Evolutionary conservation across 2,113 vertebrate genomes (phyloP), one percentile per base, ranked within the genome.

Genomic region (Rallus limicola): DNA sequence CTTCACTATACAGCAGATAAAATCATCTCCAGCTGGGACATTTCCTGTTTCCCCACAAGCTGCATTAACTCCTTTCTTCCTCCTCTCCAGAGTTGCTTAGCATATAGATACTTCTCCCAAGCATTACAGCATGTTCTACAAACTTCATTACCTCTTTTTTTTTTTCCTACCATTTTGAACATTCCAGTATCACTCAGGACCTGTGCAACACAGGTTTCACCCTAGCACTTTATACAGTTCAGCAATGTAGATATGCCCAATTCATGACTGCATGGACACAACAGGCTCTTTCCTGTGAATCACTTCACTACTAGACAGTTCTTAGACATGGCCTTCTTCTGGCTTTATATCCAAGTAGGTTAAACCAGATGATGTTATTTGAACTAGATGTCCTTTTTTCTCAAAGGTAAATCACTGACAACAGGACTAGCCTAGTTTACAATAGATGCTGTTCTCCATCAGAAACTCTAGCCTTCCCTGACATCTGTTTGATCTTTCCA

Each of bases 11-110:
- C 71, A 93, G 76, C 75, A 95, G 64, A 94, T 67, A 26, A 56
- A 95, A 96, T 88, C 88, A 63, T 25, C 20, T 92, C 82, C 96
- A 97, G 93, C 79, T 88, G 92, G 88, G 93, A 96, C 90, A 94
- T 83, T 97, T 97, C 96, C 96, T 95, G 93, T 94, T 78, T 93
- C 82, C 81, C 75, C 75, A 88, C 63, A 77, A 78, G 71, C 36
- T 75, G 21, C 46, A 44, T 96, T 97, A 97, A 97, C 95, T 68
- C 93, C 12, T 91, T 90, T 83, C 81, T 42, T 75, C 44, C 53
- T 76, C 10, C 19, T 28, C 0, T 20, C 55, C 44, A 28, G 38
- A 86, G 56, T 23, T 34, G 33, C 60, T 78, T 48, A 1, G 4
- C 90, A n/a, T 52, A 65, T 0, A 82, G 58, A 33, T 14, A 40